Conservation (phyloP, 2,797 vertebrate species). For the Bufotes viridis region DNA sequence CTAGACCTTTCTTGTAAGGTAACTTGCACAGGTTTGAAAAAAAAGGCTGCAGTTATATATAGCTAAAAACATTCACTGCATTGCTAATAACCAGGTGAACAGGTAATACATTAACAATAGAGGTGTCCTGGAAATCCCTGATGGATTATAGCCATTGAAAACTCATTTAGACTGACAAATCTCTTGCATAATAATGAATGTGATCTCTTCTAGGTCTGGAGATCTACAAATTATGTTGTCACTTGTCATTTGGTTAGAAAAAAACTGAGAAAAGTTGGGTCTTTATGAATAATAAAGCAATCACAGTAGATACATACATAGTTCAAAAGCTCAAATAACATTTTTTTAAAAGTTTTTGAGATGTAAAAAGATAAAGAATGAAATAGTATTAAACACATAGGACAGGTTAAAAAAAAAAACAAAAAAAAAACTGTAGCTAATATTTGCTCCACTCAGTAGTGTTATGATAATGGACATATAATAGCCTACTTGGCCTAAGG, state of each 20-base stretch:
- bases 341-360: too few species aligned
- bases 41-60: not conserved
- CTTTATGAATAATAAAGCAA: not conserved
- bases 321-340: not conserved
- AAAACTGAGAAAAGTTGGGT: not conserved
- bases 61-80: not conserved
- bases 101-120: not conserved
- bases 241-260: not conserved
- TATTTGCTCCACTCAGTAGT: too few species aligned
- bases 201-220: not conserved
- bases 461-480: too few species aligned
- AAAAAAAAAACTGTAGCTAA: too few species aligned
- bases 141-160: conserved; percentile 2
- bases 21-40: not conserved
- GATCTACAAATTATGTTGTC: conserved; percentile 1
- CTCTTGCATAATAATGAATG: not conserved
- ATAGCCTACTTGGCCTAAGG: too few species aligned
- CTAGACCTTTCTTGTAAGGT: too few species aligned
- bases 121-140: conserved; percentile 1
- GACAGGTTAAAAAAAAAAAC: too few species aligned
- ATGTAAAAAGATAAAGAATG: too few species aligned
- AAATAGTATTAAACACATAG: too few species aligned
- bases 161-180: not conserved
- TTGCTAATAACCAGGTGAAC: not conserved
- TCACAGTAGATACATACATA: not conserved